Evolutionary conservation across 2,113 vertebrate species (phyloP).

Genomic region (Pholis gunnellus): DNA sequence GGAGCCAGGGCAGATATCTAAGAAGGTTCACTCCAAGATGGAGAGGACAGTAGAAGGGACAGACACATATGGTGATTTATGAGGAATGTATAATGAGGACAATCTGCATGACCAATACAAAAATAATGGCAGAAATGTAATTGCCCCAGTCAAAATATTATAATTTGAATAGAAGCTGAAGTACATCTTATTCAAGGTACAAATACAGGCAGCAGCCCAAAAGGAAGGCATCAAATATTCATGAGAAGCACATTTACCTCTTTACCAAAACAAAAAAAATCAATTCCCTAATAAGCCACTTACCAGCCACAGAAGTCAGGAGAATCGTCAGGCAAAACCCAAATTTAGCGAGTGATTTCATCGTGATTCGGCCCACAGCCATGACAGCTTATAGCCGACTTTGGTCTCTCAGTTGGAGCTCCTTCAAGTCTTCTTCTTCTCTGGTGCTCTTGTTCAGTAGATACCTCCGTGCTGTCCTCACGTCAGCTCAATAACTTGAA

Average conservation of each 20-base stretch:
- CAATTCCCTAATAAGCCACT: slow-evolving; percentile 53
- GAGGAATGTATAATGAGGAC: background rate
- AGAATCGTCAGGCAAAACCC: slow-evolving; percentile 72
- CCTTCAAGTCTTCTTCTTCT: slow-evolving; percentile 29
- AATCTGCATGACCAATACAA: background rate
- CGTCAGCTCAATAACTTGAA: slow-evolving; percentile 70
- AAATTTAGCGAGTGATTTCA: slow-evolving; percentile 71
- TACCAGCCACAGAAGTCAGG: slow-evolving; percentile 78
- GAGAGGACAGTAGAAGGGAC: background rate
- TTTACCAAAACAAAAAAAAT: slow-evolving; percentile 7
- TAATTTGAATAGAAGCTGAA: background rate
- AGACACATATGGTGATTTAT: background rate
- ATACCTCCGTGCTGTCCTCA: slow-evolving; percentile 12
- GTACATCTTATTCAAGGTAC: background rate
- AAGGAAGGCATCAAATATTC: slow-evolving; percentile 45
- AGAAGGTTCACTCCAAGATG: slow-evolving; percentile 40
- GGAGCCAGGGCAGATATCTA: slow-evolving; percentile 36
- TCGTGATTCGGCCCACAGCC: slow-evolving; percentile 65
- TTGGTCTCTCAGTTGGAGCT: slow-evolving; percentile 39
- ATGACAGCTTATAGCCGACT: slow-evolving; percentile 42
- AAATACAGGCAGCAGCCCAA: slow-evolving; percentile 12
- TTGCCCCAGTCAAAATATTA: background rate
- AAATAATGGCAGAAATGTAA: background rate
- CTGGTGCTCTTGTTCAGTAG: background rate
- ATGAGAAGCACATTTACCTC: slow-evolving; percentile 28